phyloP scores from a whole-genome alignment of 1,140 invertebrate species.

The Diorhabda carinulata region DNA sequence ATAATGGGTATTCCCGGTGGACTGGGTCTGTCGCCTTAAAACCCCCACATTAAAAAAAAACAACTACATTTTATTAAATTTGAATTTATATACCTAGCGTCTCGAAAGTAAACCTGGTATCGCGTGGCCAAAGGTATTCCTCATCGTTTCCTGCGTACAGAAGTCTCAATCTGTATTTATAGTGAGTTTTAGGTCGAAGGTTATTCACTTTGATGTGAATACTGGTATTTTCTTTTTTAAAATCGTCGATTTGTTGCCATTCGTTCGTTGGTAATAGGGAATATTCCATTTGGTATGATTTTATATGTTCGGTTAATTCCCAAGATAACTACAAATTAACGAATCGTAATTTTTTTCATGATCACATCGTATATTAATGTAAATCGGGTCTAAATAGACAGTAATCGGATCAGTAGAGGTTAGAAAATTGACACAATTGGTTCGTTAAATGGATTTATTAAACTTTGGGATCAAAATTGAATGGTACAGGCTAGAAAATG shows the following conservation, averaged over 20 bases:
- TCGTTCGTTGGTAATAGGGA: slow-evolving; percentile 34
- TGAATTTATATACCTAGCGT: slow-evolving; percentile 59
- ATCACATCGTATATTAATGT: no score
- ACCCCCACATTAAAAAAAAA: neutral
- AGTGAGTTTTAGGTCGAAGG: slow-evolving; percentile 67
- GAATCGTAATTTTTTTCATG: slow-evolving; percentile 24
- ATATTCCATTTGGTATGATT: slow-evolving; percentile 39
- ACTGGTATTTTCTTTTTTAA: slow-evolving; percentile 21
- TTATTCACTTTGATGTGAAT: slow-evolving; percentile 49
- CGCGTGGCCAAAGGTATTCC: slow-evolving; percentile 64
- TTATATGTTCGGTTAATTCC: slow-evolving; percentile 51
- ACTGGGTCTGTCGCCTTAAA: slow-evolving; percentile 61
- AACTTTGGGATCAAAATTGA: no score
- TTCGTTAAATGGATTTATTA: no score
- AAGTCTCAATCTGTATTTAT: slow-evolving; percentile 69
- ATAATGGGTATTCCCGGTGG: slow-evolving; percentile 63
- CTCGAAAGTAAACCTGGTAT: slow-evolving; percentile 66
- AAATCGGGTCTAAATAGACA: no score
- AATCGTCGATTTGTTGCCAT: slow-evolving; percentile 32
- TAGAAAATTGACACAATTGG: no score
- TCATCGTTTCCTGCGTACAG: slow-evolving; percentile 58
- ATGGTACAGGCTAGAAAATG: no score
- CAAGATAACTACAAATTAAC: slow-evolving; percentile 60
- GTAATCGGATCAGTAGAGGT: no score
- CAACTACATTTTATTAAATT: neutral